These are phyloP conservation scores for Chrysaora quinquecirrha DNA, from an alignment of 30 jellyfish, hydroid and myxozoan genomes.

Conservation along the genomic window DNA sequence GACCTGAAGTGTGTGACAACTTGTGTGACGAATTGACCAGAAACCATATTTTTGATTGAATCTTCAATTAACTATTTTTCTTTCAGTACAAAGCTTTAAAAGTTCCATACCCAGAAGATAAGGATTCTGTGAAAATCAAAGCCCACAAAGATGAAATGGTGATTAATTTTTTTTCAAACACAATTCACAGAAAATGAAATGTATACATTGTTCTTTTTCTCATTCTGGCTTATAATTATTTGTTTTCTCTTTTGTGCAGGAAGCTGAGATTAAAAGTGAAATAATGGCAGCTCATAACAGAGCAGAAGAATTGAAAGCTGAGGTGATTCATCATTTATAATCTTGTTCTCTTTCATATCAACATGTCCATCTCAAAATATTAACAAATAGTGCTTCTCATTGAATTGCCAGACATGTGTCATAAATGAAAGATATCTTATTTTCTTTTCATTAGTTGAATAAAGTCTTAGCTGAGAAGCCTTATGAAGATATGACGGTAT, in stretches of 20 bases:
- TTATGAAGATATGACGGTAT: constrained; percentile 92
- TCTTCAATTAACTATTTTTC: not conserved
- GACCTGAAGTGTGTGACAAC: not conserved
- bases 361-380: not conserved
- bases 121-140: constrained; percentile 72
- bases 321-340: constrained; percentile 8
- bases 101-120: constrained; percentile 94
- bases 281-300: constrained; percentile 46
- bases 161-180: not conserved
- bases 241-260: constrained; percentile 7
- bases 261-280: constrained; percentile 47
- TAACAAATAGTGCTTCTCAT: not conserved
- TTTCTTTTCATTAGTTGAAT: constrained; percentile 40
- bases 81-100: constrained; percentile 66
- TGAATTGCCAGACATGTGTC: too few relatives aligned
- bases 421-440: too few relatives aligned
- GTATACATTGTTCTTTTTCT: not conserved
- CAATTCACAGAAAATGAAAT: not conserved
- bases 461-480: constrained; percentile 75
- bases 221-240: not conserved
- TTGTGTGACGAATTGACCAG: not conserved
- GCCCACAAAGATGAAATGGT: constrained; percentile 80
- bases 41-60: not conserved
- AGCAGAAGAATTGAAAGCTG: constrained; percentile 42
- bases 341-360: not conserved